Evolutionary conservation across 37 sponge, comb jelly and placozoan genomes (phyloP), one percentile per base, ranked within the genome.

Genomic region (Cliona cf. orientalis): DNA sequence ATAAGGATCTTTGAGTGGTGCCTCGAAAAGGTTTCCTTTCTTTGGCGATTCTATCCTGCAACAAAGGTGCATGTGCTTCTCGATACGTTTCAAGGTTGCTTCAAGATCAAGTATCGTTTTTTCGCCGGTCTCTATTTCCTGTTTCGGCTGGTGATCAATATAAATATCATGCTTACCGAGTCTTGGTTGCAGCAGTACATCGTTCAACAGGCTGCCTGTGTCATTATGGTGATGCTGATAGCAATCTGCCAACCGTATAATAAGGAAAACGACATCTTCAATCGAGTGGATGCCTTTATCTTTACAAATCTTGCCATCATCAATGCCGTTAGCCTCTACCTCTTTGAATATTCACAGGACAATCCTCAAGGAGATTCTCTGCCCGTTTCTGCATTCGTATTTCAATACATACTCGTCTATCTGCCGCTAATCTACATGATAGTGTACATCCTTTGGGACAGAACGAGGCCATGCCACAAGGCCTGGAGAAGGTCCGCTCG

Each of bases 101-200:
- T 70, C 73, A 71, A 78, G 26, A 35, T 72, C 58, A 77, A 72
- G 38, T 28, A 33, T 0, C 36, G 83, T 0, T 83, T 82, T 58
- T 89, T 89, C 78, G 89, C 89, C 3, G 84, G 84, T 25, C 3
- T 82, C 12, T 72, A 81, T 43, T 89, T 89, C 58, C 21, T 81
- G 7, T 76, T 69, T 60, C 78, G 89, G 28, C 31, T 84, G 37
- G 56, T 36, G 1, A 32, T 82, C 46, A 37, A 45, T 5, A 42
- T 76, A 37, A 22, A 65, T 0, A 56, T 46, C 42, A 42, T 57
- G 21, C 4, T 71, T 11, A 60, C 73, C 23, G 26, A 37, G 5
- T 26, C 23, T 2, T 62, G 32, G 68, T 31, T 42, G 21, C 23
- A 53, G 17, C 73, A 49, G 44, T 74, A 39, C 25, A 3, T 43